These are phyloP conservation scores for Pampus argenteus DNA, from an alignment of 2,797 vertebrate species.

Conservation along the genomic window DNA sequence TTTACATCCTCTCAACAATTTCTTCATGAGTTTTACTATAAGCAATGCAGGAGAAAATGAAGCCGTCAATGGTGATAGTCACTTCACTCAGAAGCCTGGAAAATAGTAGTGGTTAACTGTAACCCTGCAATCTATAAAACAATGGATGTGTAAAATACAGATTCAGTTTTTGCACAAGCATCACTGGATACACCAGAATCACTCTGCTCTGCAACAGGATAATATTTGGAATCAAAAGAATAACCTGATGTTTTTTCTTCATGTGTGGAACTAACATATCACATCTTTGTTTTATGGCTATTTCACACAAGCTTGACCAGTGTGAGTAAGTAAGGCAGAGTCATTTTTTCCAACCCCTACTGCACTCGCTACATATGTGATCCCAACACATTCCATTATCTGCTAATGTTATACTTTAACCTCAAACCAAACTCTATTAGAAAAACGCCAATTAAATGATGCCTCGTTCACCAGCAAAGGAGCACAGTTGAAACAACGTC, in stretches of 20 bases:
- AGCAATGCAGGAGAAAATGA: not conserved
- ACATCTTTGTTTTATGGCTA: too few relatives aligned
- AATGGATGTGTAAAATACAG: not conserved
- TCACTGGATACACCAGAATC: too few relatives aligned
- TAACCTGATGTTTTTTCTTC: not conserved
- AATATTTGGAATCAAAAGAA: not conserved
- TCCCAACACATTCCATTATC: constrained; percentile 20
- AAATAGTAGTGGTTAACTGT: not conserved
- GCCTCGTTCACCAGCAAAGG: not conserved
- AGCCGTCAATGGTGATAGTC: not conserved
- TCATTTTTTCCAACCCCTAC: constrained; percentile 23
- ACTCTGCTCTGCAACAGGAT: not conserved
- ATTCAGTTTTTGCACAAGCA: not conserved
- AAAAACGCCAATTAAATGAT: constrained; percentile 5
- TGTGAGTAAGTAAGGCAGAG: constrained; percentile 7
- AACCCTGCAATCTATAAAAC: not conserved
- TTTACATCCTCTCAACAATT: not conserved
- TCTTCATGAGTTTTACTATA: not conserved
- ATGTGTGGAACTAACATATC: not conserved
- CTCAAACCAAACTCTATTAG: constrained; percentile 29
- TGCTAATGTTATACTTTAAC: not conserved
- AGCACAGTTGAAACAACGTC: not conserved
- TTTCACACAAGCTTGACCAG: constrained; percentile 8
- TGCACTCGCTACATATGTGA: constrained; percentile 22
- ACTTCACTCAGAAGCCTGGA: not conserved